Percentiles rank a stretch among this genome's conserved stretches.
Evolutionary conservation across 2,113 vertebrate species (phyloP).

Genomic region (Eulacestoma nigropectus): DNA sequence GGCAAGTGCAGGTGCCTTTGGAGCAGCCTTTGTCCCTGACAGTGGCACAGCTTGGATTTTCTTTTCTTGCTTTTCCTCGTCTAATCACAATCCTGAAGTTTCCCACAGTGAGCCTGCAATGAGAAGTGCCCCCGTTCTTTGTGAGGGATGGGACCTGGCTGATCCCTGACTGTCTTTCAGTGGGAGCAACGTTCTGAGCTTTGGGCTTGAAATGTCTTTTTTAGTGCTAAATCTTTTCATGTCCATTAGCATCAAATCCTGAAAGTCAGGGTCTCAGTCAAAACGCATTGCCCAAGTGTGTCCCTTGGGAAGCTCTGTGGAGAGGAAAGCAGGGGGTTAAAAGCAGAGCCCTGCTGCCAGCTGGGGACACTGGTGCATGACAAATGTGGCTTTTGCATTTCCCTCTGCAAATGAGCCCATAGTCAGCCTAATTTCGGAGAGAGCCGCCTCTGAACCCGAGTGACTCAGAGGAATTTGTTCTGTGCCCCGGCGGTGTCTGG

Average conservation of each 20-base stretch:
- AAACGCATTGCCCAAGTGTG: fast-evolving
- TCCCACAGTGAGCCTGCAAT: background rate
- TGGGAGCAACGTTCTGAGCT: background rate
- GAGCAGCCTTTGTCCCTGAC: background rate
- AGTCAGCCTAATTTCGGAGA: background rate
- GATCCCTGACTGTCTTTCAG: background rate
- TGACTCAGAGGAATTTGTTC: conserved; percentile 34
- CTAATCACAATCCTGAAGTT: background rate
- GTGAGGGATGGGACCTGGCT: background rate
- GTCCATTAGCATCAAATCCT: background rate
- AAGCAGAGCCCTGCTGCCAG: background rate
- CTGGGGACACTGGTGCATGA: background rate
- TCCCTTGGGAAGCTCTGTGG: background rate
- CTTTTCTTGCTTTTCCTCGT: background rate
- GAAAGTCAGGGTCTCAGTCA: background rate
- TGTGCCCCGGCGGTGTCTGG: background rate
- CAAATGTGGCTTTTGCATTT: background rate
- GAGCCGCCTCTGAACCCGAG: conserved; percentile 3
- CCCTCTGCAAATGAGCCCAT: background rate
- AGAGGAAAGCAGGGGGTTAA: background rate
- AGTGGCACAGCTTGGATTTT: fast-evolving
- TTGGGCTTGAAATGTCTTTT: background rate
- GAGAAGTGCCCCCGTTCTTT: background rate
- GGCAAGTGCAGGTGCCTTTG: background rate
- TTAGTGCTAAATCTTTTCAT: background rate